Evolutionary conservation across 1,140 invertebrate genomes (phyloP).

Genomic region (Parasteatoda tepidariorum): DNA sequence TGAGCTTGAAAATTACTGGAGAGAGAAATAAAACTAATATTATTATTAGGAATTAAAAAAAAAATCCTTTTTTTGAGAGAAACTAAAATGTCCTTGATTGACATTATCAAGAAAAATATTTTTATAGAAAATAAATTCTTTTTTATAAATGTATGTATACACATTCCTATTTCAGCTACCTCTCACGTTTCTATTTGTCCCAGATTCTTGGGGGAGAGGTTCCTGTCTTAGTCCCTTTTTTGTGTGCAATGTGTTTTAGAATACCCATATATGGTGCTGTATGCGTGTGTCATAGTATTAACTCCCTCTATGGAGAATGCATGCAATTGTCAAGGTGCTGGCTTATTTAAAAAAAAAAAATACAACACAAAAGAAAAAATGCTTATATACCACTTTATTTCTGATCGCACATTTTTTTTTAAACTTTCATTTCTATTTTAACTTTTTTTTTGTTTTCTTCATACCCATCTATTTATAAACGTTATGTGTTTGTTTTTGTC

Average conservation of each 20-base stretch:
- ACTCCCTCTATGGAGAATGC: constrained; percentile 17
- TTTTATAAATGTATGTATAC: constrained; percentile 56
- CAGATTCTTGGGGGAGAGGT: not conserved
- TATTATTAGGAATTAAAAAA: too few species aligned
- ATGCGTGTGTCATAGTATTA: constrained; percentile 37
- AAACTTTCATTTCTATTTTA: constrained; percentile 13
- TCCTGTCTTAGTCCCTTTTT: constrained; percentile 21
- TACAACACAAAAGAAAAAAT: too few species aligned
- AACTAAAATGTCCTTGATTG: constrained; percentile 35
- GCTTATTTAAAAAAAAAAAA: not conserved
- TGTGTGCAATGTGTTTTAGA: constrained; percentile 52
- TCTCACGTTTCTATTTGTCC: constrained; percentile 23
- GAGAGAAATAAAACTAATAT: too few species aligned
- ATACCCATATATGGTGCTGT: constrained; percentile 54
- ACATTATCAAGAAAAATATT: constrained; percentile 50
- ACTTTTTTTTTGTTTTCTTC: constrained; percentile 1
- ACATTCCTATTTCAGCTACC: constrained; percentile 61
- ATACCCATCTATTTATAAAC: not conserved
- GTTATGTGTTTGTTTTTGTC: not conserved
- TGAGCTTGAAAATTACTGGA: constrained; percentile 48
- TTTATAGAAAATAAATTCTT: constrained; percentile 34
- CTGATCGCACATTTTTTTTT: not conserved
- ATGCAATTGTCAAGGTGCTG: constrained; percentile 54
- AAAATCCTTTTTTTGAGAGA: constrained; percentile 37
- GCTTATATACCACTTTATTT: not conserved